Evolutionary conservation across 1,140 invertebrate genomes (phyloP).

Genomic region (Spodoptera frugiperda): DNA sequence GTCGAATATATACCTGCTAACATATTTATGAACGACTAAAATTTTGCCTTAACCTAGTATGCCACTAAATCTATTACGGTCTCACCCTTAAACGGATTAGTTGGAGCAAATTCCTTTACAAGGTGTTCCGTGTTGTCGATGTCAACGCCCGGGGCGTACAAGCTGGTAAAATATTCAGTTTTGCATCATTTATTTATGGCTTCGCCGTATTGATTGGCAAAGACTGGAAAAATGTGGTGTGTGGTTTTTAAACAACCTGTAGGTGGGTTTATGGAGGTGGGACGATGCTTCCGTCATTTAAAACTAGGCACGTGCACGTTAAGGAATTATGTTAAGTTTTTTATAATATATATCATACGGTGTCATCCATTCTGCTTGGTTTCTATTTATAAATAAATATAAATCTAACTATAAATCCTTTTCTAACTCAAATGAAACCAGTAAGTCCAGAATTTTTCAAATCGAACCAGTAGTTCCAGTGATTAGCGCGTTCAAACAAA

Average conservation of each 20-base stretch:
- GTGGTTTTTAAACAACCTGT: not conserved
- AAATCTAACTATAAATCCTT: too few relatives aligned
- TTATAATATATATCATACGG: too few relatives aligned
- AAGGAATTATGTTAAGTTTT: too few relatives aligned
- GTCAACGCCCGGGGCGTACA: constrained; percentile 15
- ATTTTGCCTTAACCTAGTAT: constrained; percentile 16
- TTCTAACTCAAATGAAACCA: too few relatives aligned
- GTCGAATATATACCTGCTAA: not conserved
- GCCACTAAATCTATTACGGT: constrained; percentile 43
- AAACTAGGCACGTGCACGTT: too few relatives aligned
- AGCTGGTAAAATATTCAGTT: constrained; percentile 11
- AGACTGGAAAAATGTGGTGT: not conserved
- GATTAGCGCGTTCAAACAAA: too few relatives aligned
- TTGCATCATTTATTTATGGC: not conserved
- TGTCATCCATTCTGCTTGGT: too few relatives aligned
- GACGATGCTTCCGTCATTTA: too few relatives aligned
- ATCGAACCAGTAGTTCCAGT: too few relatives aligned
- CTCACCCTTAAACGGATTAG: constrained; percentile 37
- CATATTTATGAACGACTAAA: constrained; percentile 14
- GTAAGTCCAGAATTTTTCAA: too few relatives aligned
- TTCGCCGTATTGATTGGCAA: not conserved
- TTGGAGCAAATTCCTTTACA: constrained; percentile 48
- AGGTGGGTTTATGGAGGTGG: not conserved
- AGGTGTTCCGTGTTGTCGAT: constrained; percentile 8
- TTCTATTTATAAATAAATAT: too few relatives aligned